Evolutionary conservation across 2,888 invertebrate genomes (phyloP), one percentile per base, ranked within the genome.

Genomic region (Drosophila siamana): DNA sequence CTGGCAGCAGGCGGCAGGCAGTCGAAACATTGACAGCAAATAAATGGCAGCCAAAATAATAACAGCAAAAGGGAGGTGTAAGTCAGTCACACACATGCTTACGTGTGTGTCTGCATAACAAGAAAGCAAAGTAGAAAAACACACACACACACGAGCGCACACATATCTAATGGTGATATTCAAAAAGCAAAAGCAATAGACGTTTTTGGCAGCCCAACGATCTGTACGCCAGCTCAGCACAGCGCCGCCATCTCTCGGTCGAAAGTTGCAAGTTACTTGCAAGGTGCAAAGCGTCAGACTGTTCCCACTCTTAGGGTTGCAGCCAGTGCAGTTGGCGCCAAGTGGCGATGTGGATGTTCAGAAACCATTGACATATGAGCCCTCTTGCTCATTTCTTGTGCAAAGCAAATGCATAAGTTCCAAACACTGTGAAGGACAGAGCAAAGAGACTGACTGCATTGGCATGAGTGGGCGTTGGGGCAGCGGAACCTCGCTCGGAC

Each of bases 21-120:
- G 85, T 70, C 82, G 72, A 71, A 86, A 79, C 89, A 90, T 88
- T 89, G 88, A 90, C 90, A 89, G 88, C 86, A 88, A 89, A 89
- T 89, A 88, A 88, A 89, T 88, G 86, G 83, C 74, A 90, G 80
- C 82, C 86, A 87, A 89, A 90, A 90, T 88, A 87, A 88, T 88
- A 89, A 90, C 89, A 89, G 78, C 89, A 79, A 90, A 89, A 80
- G 74, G 85, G 89, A 83, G 83, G 84, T 77, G 66, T 61, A 71
- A 47, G 33, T 7, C 36, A 41, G 4, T 24, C 56, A 40, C 57
- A 57, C 51, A 50, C 46, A 48, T 19, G n/a, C n/a, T n/a, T 51
- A 48, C n/a, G 48, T 41, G 40, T 28, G 19, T 33, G 36, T 15
- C 28, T 59, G 43, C 57, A 19, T 59, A n/a, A n/a, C n/a, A n/a